These are phyloP conservation scores for Tetramorium simillimum DNA, from an alignment of 1,140 invertebrate species.

Conservation along the genomic window DNA sequence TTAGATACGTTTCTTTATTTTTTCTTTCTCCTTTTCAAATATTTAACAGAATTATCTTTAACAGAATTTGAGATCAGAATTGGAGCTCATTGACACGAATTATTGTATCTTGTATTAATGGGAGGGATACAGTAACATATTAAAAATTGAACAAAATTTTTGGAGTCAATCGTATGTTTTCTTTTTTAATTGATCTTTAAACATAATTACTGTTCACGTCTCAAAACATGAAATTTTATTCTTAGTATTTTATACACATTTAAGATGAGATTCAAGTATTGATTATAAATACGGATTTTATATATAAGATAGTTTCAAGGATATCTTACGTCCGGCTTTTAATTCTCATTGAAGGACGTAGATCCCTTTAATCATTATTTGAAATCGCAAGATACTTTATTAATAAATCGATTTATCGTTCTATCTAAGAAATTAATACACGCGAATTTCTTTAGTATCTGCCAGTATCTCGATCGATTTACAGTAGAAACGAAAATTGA, in stretches of 20 bases:
- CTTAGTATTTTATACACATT: background rate
- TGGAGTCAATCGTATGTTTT: too few species aligned
- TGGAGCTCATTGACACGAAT: too few species aligned
- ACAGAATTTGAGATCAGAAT: background rate
- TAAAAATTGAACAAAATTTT: too few species aligned
- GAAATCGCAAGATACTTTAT: background rate
- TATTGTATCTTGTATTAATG: too few species aligned
- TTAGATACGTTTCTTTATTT: background rate
- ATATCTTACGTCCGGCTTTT: constrained; percentile 29
- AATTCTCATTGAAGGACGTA: background rate
- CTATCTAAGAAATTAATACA: background rate
- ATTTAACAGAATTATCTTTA: background rate
- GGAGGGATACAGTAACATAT: too few species aligned
- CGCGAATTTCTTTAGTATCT: background rate
- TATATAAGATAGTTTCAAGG: constrained; percentile 49
- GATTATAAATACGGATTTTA: background rate
- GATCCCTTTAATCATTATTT: background rate
- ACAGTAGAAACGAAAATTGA: background rate
- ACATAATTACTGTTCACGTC: background rate
- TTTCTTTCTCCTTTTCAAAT: background rate
- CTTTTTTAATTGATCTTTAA: background rate
- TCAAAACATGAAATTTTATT: background rate
- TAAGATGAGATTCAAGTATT: background rate
- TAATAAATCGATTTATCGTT: background rate
- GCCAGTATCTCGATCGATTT: background rate